A percentile compares a stretch with the other conserved stretches of the same genome.
These are phyloP conservation scores for Pandemis corylana DNA, from an alignment of 2,888 invertebrate species.

Conservation along the genomic window DNA sequence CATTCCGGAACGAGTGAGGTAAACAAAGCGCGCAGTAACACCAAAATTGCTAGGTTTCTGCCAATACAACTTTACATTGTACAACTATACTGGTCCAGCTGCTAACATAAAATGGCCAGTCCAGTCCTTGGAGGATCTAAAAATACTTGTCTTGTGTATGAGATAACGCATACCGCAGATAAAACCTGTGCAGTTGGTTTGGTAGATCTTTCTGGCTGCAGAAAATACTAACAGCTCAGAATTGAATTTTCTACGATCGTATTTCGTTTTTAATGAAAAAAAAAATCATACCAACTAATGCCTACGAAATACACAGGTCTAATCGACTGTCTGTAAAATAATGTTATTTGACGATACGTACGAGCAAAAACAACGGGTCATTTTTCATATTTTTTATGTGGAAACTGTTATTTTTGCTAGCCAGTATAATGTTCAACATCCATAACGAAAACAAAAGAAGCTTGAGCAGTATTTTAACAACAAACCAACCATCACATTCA, in stretches of 20 bases:
- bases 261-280: neutral
- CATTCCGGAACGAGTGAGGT: neutral
- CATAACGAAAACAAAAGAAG: neutral
- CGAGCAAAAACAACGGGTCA: no score
- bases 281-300: no score
- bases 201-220: neutral
- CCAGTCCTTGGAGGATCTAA: neutral
- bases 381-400: no score
- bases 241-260: neutral
- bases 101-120: neutral
- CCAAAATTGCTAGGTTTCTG: no score
- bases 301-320: neutral
- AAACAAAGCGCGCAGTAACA: neutral
- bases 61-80: neutral
- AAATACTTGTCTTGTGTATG: slow-evolving; percentile 13
- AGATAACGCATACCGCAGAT: slow-evolving; percentile 9
- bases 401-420: no score
- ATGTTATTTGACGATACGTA: neutral
- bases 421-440: no score
- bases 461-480: neutral
- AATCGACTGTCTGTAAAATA: neutral
- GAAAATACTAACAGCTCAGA: neutral
- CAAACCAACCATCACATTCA: neutral
- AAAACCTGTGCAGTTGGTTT: slow-evolving; percentile 4
- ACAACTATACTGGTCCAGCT: neutral